Conservation (phyloP, 1,140 invertebrate species). For the Drosophila carrolli region DNA sequence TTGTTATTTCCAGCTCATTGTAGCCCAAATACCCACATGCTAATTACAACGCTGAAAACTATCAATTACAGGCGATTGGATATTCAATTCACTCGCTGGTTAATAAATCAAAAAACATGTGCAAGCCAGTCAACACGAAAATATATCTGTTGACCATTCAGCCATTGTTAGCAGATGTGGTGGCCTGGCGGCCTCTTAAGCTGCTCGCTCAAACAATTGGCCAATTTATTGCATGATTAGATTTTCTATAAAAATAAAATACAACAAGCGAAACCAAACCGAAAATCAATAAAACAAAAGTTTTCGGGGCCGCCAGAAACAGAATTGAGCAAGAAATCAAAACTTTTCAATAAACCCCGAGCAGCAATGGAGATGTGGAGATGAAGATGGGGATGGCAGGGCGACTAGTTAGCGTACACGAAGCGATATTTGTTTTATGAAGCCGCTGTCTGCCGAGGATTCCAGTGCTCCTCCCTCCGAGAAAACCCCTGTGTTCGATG, state of each 20-base stretch:
- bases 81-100: slow-evolving; percentile 41
- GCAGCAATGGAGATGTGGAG: slow-evolving; percentile 25
- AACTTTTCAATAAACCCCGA: slow-evolving; percentile 45
- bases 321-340: slow-evolving; percentile 70
- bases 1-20: background rate
- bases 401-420: slow-evolving; percentile 76
- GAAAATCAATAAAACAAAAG: slow-evolving; percentile 72
- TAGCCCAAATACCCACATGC: slow-evolving; percentile 37
- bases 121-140: slow-evolving; percentile 28
- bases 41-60: slow-evolving; percentile 44
- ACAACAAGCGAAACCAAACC: slow-evolving; percentile 12
- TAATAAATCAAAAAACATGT: slow-evolving; percentile 62
- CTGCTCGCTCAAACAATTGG: slow-evolving; percentile 71
- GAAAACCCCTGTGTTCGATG: slow-evolving; percentile 40
- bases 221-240: slow-evolving; percentile 83
- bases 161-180: slow-evolving; percentile 47
- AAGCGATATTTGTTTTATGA: slow-evolving; percentile 79
- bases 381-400: slow-evolving; percentile 41
- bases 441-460: slow-evolving; percentile 49
- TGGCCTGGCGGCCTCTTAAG: slow-evolving; percentile 22
- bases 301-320: slow-evolving; percentile 51
- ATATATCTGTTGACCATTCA: slow-evolving; percentile 40
- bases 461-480: slow-evolving; percentile 14
- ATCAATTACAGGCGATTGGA: slow-evolving; percentile 45
- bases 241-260: slow-evolving; percentile 54